Conservation (phyloP, 1,140 invertebrate genomes). For the Drosophila grimshawi region DNA sequence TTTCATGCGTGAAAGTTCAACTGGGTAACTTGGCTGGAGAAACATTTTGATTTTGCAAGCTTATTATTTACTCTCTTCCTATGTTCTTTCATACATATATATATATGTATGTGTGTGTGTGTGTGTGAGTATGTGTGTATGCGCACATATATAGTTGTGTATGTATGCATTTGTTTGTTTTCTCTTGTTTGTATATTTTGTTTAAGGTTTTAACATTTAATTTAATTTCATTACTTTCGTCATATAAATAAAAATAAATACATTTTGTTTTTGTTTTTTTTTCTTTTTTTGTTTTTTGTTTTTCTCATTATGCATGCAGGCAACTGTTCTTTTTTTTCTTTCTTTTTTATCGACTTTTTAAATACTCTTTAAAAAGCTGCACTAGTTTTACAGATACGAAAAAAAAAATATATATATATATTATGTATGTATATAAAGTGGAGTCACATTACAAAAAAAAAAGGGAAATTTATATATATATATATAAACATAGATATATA, state of each 20-base stretch:
- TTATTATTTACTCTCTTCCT: conserved; percentile 21
- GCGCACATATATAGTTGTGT: conserved; percentile 26
- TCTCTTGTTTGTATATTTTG: conserved; percentile 65
- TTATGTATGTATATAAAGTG: conserved; percentile 54
- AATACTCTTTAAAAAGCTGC: conserved; percentile 65
- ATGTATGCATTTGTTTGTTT: conserved; percentile 38
- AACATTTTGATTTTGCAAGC: conserved; percentile 2
- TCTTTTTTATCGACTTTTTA: conserved; percentile 42
- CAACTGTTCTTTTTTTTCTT: conserved; percentile 29
- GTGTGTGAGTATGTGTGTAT: conserved; percentile 44
- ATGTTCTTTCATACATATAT: conserved; percentile 3
- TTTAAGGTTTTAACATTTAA: conserved; percentile 82
- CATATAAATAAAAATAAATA: conserved; percentile 80
- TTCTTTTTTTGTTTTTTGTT: conserved; percentile 25
- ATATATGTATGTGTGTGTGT: conserved; percentile 28
- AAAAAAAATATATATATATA: conserved; percentile 59
- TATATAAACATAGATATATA: conserved; percentile 30
- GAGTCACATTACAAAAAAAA: conserved; percentile 65
- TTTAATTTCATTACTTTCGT: conserved; percentile 73
- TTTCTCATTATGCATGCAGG: conserved; percentile 28
- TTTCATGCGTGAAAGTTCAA: conserved; percentile 44
- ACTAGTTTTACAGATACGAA: conserved; percentile 78
- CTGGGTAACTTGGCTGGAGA: conserved; percentile 15
- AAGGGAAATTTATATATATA: conserved; percentile 36
- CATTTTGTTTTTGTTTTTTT: conserved; percentile 56